A percentile compares a stretch with the other conserved stretches of the same genome.
Evolutionary conservation across 2,888 invertebrate genomes (phyloP).

Genomic region (Zaprionus lineosus): DNA sequence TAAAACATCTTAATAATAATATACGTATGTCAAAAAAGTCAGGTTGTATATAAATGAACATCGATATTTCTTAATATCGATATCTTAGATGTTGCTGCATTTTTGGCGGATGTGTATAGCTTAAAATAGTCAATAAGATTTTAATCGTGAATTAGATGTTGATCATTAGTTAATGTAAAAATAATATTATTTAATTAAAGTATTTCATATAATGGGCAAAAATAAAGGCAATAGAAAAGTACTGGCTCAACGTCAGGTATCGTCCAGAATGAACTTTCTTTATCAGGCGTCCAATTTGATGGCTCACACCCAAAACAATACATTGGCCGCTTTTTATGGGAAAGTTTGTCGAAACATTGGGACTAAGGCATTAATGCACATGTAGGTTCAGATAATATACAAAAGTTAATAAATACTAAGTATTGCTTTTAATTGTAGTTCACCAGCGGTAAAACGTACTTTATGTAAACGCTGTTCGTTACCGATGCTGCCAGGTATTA

Average conservation of each 20-base stretch:
- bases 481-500: slow-evolving; percentile 74
- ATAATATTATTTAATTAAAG: too few relatives aligned
- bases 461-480: slow-evolving; percentile 81
- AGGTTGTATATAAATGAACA: too few relatives aligned
- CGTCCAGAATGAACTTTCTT: slow-evolving; percentile 80
- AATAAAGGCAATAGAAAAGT: slow-evolving; percentile 41
- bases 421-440: slow-evolving; percentile 54
- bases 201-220: slow-evolving; percentile 21
- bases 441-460: slow-evolving; percentile 80
- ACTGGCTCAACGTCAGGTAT: slow-evolving; percentile 44
- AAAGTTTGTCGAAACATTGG: slow-evolving; percentile 79
- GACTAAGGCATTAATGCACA: slow-evolving; percentile 79
- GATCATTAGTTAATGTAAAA: too few relatives aligned
- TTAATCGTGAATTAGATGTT: too few relatives aligned
- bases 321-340: slow-evolving; percentile 80
- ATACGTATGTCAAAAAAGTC: too few relatives aligned
- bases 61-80: neutral
- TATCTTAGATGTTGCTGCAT: too few relatives aligned
- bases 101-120: too few relatives aligned
- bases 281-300: slow-evolving; percentile 82
- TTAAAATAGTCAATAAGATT: too few relatives aligned
- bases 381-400: slow-evolving; percentile 65
- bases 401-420: neutral
- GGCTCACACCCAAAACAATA: slow-evolving; percentile 73
- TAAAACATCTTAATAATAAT: too few relatives aligned